Conservation (phyloP, 2,113 vertebrate genomes). For the Nothobranchius furzeri region DNA sequence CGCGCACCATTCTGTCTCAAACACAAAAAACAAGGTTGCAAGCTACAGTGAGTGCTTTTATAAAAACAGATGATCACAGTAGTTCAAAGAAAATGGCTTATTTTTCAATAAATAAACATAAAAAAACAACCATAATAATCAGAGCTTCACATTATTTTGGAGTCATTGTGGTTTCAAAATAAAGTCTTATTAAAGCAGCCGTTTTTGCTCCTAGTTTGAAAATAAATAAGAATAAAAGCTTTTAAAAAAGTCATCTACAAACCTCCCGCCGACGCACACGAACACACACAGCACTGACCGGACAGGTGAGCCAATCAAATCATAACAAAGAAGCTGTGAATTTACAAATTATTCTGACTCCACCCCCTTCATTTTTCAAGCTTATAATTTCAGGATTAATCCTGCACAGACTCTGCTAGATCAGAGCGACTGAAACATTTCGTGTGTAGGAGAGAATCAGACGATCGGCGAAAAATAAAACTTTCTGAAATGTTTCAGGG, state of each 20-base stretch:
- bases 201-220: slow-evolving; percentile 37
- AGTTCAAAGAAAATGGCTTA: slow-evolving; percentile 70
- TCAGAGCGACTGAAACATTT: slow-evolving; percentile 18
- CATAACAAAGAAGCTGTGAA: slow-evolving; percentile 13
- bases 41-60: slow-evolving; percentile 71
- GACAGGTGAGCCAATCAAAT: slow-evolving; percentile 31
- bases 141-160: slow-evolving; percentile 27
- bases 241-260: neutral
- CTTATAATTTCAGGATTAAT: slow-evolving; percentile 1
- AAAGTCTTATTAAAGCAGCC: slow-evolving; percentile 34
- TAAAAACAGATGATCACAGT: slow-evolving; percentile 71
- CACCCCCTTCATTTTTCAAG: slow-evolving; percentile 4
- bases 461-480: neutral
- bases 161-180: slow-evolving; percentile 18
- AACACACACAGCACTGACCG: slow-evolving; percentile 14
- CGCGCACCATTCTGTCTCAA: slow-evolving; percentile 41
- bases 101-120: slow-evolving; percentile 70
- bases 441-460: neutral
- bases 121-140: slow-evolving; percentile 41
- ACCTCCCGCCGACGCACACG: slow-evolving; percentile 4
- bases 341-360: neutral
- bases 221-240: slow-evolving; percentile 13
- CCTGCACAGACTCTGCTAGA: slow-evolving; percentile 3
- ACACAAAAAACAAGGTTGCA: slow-evolving; percentile 37
- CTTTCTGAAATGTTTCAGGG: slow-evolving; percentile 28